Percentiles rank a stretch among this genome's conserved stretches.
Conservation (phyloP, 2,888 invertebrate genomes). For the Sinohyriopsis cumingii region DNA sequence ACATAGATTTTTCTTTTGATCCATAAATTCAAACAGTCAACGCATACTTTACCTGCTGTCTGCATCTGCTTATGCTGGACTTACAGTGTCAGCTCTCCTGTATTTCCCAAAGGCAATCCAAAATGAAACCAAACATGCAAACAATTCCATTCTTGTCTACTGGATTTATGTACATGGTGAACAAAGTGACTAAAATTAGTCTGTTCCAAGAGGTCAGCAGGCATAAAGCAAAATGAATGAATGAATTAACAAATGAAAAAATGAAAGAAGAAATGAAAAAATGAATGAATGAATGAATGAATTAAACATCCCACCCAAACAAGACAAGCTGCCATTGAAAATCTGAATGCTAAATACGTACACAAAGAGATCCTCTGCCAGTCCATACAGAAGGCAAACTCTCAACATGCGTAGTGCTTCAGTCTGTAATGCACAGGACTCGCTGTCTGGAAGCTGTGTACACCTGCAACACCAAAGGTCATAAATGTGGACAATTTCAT, state of each 20-base stretch:
- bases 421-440: slow-evolving; percentile 64
- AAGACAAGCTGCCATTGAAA: not conserved
- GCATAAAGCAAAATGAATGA: not conserved
- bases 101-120: too few relatives aligned
- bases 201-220: too few relatives aligned
- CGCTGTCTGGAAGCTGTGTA: slow-evolving; percentile 67
- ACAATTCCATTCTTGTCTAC: too few relatives aligned
- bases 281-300: not conserved
- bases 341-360: slow-evolving; percentile 13
- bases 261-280: not conserved
- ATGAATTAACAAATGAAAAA: not conserved
- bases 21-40: too few relatives aligned
- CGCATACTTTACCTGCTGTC: too few relatives aligned
- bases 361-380: slow-evolving; percentile 42
- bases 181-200: too few relatives aligned
- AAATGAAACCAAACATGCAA: too few relatives aligned
- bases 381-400: slow-evolving; percentile 55
- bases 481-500: slow-evolving; percentile 73
- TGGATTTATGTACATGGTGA: too few relatives aligned
- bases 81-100: too few relatives aligned
- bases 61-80: too few relatives aligned
- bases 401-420: slow-evolving; percentile 54
- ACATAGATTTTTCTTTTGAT: too few relatives aligned
- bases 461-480: slow-evolving; percentile 57
- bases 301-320: not conserved